Percentiles rank a stretch among this genome's conserved stretches.
Evolutionary conservation across 2,113 vertebrate species (phyloP).

Genomic region (Aldabrachelys gigantea): DNA sequence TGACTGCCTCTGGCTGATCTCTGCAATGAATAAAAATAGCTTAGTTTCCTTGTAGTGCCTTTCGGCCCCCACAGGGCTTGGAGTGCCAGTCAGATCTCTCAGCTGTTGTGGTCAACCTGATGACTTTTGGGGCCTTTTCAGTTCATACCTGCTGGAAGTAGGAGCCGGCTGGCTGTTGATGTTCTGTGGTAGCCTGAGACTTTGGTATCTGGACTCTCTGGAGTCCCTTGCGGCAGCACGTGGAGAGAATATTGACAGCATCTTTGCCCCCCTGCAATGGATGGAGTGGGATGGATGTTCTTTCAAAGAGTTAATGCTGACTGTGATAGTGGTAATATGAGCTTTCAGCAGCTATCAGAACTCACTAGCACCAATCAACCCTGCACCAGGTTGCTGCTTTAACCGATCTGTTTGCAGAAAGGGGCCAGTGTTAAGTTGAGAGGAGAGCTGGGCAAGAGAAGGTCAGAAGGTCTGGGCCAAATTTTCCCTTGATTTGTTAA

Average conservation of each 20-base stretch:
- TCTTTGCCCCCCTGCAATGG: neutral
- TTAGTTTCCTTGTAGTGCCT: neutral
- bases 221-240: neutral
- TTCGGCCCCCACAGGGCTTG: rapidly evolving
- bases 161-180: neutral
- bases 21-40: neutral
- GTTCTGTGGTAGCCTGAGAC: neutral
- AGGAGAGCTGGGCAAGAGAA: neutral
- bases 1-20: rapidly evolving
- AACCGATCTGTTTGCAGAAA: slow-evolving; percentile 23
- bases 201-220: neutral
- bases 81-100: rapidly evolving
- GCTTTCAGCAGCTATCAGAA: neutral
- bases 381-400: neutral
- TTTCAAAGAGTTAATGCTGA: neutral
- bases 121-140: rapidly evolving
- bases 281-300: neutral
- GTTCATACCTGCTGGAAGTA: neutral
- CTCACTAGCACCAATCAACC: neutral
- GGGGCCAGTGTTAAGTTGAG: neutral
- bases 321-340: no score
- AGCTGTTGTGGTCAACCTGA: rapidly evolving
- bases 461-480: neutral
- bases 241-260: neutral
- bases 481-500: neutral